A percentile compares a stretch with the other conserved stretches of the same genome.
Conservation (phyloP, 2,797 vertebrate species). For the Phyllotis vaccarum region DNA sequence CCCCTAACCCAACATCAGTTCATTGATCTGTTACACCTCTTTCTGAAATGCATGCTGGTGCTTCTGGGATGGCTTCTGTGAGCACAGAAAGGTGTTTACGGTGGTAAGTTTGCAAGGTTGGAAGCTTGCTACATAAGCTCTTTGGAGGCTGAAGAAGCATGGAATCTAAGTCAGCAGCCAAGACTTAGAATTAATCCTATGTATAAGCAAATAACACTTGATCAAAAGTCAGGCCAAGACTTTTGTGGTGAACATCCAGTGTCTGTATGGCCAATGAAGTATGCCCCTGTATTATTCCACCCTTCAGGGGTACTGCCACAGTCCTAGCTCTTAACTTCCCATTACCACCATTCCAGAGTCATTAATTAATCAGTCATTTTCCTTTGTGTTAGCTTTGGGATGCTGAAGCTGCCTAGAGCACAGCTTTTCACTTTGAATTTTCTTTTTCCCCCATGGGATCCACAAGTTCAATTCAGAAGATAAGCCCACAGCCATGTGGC, state of each 20-base stretch:
- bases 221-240: conserved; percentile 41
- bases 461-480: conserved; percentile 60
- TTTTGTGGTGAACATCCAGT: not conserved
- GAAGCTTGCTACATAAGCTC: not conserved
- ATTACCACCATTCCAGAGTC: not conserved
- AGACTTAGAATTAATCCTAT: conserved; percentile 8
- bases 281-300: not conserved
- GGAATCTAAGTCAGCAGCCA: not conserved
- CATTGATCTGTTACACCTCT: conserved; percentile 50
- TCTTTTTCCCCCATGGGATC: not conserved
- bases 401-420: not conserved
- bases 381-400: not conserved
- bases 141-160: not conserved
- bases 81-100: conserved; percentile 27
- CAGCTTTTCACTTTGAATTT: conserved; percentile 22
- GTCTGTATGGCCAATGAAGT: not conserved
- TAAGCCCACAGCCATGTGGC: conserved; percentile 53
- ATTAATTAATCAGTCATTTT: not conserved
- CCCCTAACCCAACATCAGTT: conserved; percentile 37
- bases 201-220: not conserved
- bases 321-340: not conserved
- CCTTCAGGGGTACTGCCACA: not conserved
- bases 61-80: not conserved
- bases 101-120: not conserved
- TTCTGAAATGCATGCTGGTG: conserved; percentile 51